A percentile compares a stretch with the other conserved stretches of the same genome.
phyloP scores from a whole-genome alignment of 2,888 invertebrate genomes.

The Eupithecia subfuscata region DNA sequence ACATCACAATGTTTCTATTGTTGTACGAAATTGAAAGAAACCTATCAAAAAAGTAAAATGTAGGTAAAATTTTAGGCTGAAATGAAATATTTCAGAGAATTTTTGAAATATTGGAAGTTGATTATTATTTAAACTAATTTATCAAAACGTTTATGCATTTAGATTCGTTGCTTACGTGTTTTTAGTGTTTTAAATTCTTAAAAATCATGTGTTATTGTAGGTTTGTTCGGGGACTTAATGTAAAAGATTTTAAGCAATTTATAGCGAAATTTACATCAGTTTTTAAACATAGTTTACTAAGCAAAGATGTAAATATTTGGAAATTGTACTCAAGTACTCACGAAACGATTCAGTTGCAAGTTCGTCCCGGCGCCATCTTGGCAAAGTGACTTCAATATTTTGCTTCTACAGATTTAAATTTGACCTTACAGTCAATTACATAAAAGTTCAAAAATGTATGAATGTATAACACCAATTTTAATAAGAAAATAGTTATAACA shows the following conservation, averaged over 20 bases:
- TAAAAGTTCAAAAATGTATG: conserved; percentile 34
- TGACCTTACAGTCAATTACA: conserved; percentile 35
- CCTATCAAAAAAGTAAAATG: conserved; percentile 1
- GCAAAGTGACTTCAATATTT: background rate
- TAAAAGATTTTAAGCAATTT: conserved; percentile 16
- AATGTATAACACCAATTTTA: conserved; percentile 41
- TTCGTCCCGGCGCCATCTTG: background rate
- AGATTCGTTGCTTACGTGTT: conserved; percentile 51
- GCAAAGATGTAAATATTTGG: background rate
- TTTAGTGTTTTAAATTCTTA: conserved; percentile 45
- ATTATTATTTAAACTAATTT: conserved; percentile 41
- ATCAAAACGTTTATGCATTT: conserved; percentile 53
- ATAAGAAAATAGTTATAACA: conserved; percentile 33
- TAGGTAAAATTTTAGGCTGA: conserved; percentile 27
- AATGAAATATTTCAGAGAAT: conserved; percentile 20
- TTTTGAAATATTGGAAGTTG: conserved; percentile 25
- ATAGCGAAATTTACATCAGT: conserved; percentile 13
- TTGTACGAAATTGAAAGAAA: background rate
- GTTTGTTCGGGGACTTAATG: conserved; percentile 25
- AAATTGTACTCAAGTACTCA: conserved; percentile 3
- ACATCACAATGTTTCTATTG: conserved; percentile 5
- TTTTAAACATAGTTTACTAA: background rate
- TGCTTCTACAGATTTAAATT: background rate
- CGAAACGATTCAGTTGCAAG: background rate
- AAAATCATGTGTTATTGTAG: conserved; percentile 45